Conservation (phyloP, 37 sponge, comb jelly and placozoan genomes). For the Agelas oroides region DNA sequence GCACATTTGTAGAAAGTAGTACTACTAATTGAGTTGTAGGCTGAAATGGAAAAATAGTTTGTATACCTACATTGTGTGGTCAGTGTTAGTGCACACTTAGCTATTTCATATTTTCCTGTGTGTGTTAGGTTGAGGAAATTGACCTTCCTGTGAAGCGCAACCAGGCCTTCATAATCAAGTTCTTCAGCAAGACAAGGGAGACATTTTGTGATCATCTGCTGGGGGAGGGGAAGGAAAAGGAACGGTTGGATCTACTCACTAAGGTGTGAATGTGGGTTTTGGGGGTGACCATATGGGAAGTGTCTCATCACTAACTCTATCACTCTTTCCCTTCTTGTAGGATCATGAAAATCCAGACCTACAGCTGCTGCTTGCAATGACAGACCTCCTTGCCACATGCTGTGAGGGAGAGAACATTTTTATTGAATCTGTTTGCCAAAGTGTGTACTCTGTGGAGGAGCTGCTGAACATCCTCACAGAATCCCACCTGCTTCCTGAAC, state of each 20-base stretch:
- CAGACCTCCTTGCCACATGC: conserved; percentile 83
- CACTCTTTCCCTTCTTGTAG: too few species aligned
- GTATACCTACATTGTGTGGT: too few species aligned
- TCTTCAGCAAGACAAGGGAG: conserved; percentile 62
- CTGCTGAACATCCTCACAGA: conserved; percentile 31
- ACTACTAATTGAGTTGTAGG: too few species aligned
- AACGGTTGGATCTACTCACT: conserved; percentile 13
- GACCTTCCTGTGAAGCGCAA: conserved; percentile 76
- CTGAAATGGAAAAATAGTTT: too few species aligned
- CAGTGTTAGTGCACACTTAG: too few species aligned
- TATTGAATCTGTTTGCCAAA: conserved; percentile 86
- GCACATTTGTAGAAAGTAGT: too few species aligned
- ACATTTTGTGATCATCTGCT: conserved; percentile 50
- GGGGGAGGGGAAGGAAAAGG: conserved; percentile 32
- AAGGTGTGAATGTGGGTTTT: too few species aligned
- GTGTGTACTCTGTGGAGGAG: conserved; percentile 18
- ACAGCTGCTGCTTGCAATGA: conserved; percentile 39
- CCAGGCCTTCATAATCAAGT: conserved; percentile 67
- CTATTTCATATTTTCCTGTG: background rate
- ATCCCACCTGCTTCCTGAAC: conserved; percentile 18
- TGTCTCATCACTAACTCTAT: too few species aligned
- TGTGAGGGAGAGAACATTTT: conserved; percentile 77
- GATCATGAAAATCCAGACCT: conserved; percentile 22
- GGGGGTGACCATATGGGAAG: too few species aligned
- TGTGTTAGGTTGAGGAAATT: conserved; percentile 68